These are phyloP conservation scores for Erebia epiphron DNA, from an alignment of 2,888 invertebrate species.

Conservation along the genomic window DNA sequence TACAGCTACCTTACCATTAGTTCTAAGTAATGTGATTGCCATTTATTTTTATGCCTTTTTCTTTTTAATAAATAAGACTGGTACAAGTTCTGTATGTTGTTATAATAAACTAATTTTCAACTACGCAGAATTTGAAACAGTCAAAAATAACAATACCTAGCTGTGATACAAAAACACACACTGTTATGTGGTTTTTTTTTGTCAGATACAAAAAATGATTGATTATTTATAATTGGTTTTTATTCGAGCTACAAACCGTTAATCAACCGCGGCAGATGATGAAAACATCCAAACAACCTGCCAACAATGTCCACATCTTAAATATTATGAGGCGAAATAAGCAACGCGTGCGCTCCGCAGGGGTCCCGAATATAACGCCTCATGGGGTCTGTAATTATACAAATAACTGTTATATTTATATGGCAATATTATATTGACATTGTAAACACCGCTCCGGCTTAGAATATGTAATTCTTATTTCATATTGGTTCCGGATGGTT, in stretches of 20 bases:
- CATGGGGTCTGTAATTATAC: slow-evolving; percentile 39
- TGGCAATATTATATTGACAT: slow-evolving; percentile 13
- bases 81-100: too few species aligned
- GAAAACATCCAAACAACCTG: slow-evolving; percentile 67
- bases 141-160: background rate
- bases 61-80: too few species aligned
- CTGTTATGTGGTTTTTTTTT: background rate
- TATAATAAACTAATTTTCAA: too few species aligned
- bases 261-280: slow-evolving; percentile 66
- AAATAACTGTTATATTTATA: slow-evolving; percentile 42
- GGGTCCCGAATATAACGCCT: slow-evolving; percentile 46
- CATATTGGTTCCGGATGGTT: background rate
- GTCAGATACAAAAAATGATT: background rate
- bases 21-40: too few species aligned
- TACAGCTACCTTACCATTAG: too few species aligned
- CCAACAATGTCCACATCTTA: slow-evolving; percentile 49
- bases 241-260: slow-evolving; percentile 11
- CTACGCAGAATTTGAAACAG: too few species aligned
- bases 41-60: too few species aligned
- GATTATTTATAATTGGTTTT: slow-evolving; percentile 15
- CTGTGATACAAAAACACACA: background rate
- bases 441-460: background rate
- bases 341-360: slow-evolving; percentile 71
- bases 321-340: slow-evolving; percentile 57
- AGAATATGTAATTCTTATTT: slow-evolving; percentile 14